phyloP scores from a whole-genome alignment of 2,797 vertebrate species.

The Alauda arvensis region DNA sequence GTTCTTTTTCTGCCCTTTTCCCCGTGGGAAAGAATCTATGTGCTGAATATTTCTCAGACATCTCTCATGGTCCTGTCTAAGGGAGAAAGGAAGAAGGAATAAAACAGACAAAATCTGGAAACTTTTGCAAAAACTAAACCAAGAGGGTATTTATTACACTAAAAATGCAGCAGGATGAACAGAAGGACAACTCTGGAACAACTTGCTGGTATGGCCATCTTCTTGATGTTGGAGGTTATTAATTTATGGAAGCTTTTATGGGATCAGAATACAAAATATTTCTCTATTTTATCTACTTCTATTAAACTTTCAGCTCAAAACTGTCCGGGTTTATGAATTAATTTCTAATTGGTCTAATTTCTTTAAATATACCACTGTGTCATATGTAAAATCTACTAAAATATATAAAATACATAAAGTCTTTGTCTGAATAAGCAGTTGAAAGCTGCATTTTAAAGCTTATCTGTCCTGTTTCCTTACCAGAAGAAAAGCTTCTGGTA shows the following conservation, averaged over 20 bases:
- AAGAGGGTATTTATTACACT: not conserved
- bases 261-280: not conserved
- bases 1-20: not conserved
- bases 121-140: not conserved
- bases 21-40: not conserved
- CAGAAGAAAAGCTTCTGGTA: not conserved
- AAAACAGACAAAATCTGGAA: not conserved
- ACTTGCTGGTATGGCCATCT: not conserved
- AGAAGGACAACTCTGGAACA: not conserved
- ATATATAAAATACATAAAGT: not conserved
- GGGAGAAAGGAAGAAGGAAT: not conserved
- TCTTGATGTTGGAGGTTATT: not conserved
- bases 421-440: not conserved
- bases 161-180: not conserved
- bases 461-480: not conserved
- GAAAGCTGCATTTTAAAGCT: not conserved
- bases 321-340: not conserved
- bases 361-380: not conserved
- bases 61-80: not conserved
- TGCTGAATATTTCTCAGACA: not conserved
- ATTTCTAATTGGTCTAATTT: not conserved
- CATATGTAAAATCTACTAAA: not conserved
- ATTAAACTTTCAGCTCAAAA: not conserved
- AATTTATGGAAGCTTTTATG: not conserved
- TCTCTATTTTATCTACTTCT: not conserved